Conservation (phyloP, 2,113 vertebrate genomes). For the Telmatochromis sp. region DNA sequence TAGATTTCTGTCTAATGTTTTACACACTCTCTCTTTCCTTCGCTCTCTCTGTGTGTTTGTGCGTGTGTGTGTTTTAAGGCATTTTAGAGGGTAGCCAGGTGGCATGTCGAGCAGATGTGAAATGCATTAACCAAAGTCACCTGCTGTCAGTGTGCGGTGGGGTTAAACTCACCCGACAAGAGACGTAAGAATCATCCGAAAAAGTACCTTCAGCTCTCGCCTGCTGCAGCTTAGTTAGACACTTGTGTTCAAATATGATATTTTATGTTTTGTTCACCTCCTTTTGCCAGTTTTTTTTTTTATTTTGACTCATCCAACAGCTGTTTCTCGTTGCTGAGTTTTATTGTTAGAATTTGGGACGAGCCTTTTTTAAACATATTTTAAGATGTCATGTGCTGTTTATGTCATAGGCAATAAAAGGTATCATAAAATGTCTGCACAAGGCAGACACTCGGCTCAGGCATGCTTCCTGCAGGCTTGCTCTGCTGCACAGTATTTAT, state of each 20-base stretch:
- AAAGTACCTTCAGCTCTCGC: neutral
- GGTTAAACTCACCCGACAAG: neutral
- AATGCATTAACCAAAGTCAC: constrained; percentile 11
- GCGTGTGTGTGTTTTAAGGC: neutral
- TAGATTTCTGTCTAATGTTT: neutral
- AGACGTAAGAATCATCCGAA: neutral
- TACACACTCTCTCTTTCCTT: neutral
- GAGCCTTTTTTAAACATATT: constrained; percentile 1
- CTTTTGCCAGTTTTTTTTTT: neutral
- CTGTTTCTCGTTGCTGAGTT: neutral
- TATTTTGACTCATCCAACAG: neutral
- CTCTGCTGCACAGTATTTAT: neutral
- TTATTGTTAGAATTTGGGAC: neutral
- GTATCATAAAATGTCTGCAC: constrained; percentile 13
- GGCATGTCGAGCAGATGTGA: constrained; percentile 17
- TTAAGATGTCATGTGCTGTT: constrained; percentile 36
- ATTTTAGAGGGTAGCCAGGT: constrained; percentile 20
- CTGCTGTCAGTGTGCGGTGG: neutral
- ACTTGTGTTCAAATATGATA: neutral
- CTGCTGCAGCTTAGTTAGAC: neutral
- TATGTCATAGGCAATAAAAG: constrained; percentile 35
- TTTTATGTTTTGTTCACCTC: neutral
- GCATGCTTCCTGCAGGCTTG: neutral
- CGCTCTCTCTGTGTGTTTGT: neutral
- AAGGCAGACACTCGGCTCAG: neutral